Evolutionary conservation across 1,140 invertebrate genomes (phyloP).

Genomic region (Dryas iulia): DNA sequence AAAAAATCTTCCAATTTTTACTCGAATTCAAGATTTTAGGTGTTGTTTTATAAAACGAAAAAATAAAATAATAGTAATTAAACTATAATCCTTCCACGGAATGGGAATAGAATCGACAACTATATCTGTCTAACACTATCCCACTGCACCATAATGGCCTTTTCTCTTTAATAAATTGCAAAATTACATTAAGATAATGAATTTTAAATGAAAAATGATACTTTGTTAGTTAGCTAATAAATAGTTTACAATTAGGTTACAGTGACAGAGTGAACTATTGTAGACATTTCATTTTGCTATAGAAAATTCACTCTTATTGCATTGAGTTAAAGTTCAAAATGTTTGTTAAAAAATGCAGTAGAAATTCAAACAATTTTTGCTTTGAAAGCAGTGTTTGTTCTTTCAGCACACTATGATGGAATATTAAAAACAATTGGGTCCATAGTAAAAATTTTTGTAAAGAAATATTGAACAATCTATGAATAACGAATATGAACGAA

Average conservation of each 20-base stretch:
- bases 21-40: too few species aligned
- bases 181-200: background rate
- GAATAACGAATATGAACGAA: too few species aligned
- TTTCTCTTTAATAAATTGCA: background rate
- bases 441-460: background rate
- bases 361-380: constrained; percentile 13
- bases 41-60: too few species aligned
- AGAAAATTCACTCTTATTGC: background rate
- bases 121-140: too few species aligned
- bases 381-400: constrained; percentile 12
- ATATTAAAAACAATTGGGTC: background rate
- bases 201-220: background rate
- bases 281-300: background rate
- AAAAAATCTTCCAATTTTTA: too few species aligned
- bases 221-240: constrained; percentile 12
- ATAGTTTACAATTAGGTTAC: constrained; percentile 18
- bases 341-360: background rate
- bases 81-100: too few species aligned
- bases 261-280: constrained; percentile 7
- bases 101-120: too few species aligned
- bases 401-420: background rate
- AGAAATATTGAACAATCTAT: background rate
- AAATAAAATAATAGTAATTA: too few species aligned
- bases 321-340: background rate
- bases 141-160: too few species aligned